phyloP scores from a whole-genome alignment of 2,797 vertebrate genomes.

The Pelochelys cantorii region DNA sequence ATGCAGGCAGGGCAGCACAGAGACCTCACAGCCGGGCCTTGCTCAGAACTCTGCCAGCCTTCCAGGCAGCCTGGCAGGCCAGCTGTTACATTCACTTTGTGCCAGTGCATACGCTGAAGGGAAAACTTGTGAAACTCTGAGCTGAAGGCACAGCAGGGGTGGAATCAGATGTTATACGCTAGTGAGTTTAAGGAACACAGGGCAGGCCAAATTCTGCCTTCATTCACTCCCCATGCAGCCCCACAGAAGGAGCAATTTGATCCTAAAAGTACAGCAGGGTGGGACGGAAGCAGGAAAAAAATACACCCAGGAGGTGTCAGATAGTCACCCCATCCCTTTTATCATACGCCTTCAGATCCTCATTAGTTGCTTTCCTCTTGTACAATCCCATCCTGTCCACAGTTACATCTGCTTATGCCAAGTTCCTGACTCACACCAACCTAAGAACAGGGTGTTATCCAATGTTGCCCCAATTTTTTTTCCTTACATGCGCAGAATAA shows the following conservation, averaged over 20 bases:
- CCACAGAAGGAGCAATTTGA: not conserved
- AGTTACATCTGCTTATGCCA: not conserved
- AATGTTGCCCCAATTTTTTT: no score
- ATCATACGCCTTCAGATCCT: not conserved
- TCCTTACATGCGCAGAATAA: no score
- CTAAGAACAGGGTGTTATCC: not conserved
- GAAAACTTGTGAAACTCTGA: slow-evolving; percentile 29
- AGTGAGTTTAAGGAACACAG: not conserved
- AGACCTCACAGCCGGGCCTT: not conserved
- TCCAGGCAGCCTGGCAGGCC: slow-evolving; percentile 37
- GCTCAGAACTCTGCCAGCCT: slow-evolving; percentile 30
- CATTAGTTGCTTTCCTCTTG: not conserved
- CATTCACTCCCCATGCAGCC: not conserved
- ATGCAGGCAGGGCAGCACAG: slow-evolving; percentile 16
- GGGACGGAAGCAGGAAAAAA: not conserved
- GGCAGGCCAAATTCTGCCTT: not conserved
- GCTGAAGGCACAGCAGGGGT: not conserved
- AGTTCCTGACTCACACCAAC: not conserved
- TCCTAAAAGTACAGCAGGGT: not conserved
- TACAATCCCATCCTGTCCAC: not conserved
- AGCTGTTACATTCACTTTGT: slow-evolving; percentile 10
- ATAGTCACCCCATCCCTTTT: not conserved
- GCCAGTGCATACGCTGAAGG: not conserved
- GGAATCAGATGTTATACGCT: not conserved
- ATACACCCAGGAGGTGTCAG: not conserved